phyloP scores from a whole-genome alignment of 2,797 vertebrate genomes.

The Australoheros facetus region DNA sequence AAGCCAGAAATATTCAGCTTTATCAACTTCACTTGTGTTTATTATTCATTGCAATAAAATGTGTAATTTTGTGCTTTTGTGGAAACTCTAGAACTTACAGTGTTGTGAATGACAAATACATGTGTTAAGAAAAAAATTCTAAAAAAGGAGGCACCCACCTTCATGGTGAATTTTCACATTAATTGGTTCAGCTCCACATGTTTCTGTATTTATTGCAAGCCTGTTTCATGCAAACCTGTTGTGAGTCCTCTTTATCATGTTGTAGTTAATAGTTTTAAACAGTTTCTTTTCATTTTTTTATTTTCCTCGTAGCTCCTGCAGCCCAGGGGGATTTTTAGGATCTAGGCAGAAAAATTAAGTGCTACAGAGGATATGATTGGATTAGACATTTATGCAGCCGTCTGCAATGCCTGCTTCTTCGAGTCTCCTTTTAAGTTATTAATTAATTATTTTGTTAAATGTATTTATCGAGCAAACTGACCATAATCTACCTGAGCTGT shows the following conservation, averaged over 20 bases:
- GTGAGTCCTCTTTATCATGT: background rate
- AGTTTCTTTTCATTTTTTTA: background rate
- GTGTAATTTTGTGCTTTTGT: background rate
- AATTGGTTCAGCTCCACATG: slow-evolving; percentile 15
- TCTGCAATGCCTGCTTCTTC: slow-evolving; percentile 16
- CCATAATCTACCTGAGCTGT: slow-evolving; percentile 62
- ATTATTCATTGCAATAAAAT: background rate
- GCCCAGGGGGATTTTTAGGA: slow-evolving; percentile 13
- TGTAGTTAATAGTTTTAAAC: background rate
- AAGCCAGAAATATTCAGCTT: background rate
- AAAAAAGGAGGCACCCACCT: background rate
- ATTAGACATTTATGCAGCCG: slow-evolving; percentile 30
- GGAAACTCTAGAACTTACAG: background rate
- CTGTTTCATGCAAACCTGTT: background rate
- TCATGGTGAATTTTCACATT: slow-evolving; percentile 11
- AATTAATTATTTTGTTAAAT: background rate
- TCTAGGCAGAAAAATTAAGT: background rate
- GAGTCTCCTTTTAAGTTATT: background rate
- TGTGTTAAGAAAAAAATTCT: background rate
- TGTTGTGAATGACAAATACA: slow-evolving; percentile 11
- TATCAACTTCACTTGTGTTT: background rate
- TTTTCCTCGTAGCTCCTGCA: background rate
- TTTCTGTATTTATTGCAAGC: slow-evolving; percentile 14
- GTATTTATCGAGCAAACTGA: slow-evolving; percentile 58
- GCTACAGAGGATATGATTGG: slow-evolving; percentile 42